phyloP scores from a whole-genome alignment of 2,113 vertebrate species.

The Patagioenas fasciata region DNA sequence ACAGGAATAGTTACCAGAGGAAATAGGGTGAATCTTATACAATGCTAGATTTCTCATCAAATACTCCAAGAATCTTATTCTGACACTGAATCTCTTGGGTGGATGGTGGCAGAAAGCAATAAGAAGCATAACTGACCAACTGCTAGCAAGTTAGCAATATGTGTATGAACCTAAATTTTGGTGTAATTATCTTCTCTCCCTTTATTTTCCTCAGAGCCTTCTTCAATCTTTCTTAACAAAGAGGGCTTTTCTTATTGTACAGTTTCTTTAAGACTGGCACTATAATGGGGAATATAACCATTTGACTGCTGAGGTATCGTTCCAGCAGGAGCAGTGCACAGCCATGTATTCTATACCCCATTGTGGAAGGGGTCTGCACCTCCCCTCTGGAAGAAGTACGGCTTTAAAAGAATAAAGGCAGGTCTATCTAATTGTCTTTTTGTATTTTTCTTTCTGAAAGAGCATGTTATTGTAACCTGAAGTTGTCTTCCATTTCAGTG shows the following conservation, averaged over 20 bases:
- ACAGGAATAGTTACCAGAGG: not conserved
- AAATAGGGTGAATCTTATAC: not conserved
- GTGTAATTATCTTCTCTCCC: not conserved
- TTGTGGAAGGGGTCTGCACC: not conserved
- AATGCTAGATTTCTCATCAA: not conserved
- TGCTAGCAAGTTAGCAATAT: constrained; percentile 77
- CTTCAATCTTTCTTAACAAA: not conserved
- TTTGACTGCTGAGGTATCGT: not conserved
- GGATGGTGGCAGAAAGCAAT: constrained; percentile 49
- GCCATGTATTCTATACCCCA: rapidly evolving
- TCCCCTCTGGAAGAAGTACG: not conserved
- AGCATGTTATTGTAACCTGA: not conserved
- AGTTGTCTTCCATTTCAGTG: not conserved
- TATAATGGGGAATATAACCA: not conserved
- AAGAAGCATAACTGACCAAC: constrained; percentile 71
- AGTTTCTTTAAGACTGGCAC: not conserved
- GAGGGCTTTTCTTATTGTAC: not conserved
- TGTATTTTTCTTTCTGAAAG: not conserved
- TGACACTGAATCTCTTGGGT: not conserved
- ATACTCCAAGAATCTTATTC: not conserved
- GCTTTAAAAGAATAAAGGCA: not conserved
- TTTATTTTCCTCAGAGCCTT: not conserved
- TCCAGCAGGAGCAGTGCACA: not conserved
- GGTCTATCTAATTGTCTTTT: not conserved
- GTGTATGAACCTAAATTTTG: not conserved